phyloP scores from a whole-genome alignment of 2,797 vertebrate species.

The Leptoclinus maculatus region DNA sequence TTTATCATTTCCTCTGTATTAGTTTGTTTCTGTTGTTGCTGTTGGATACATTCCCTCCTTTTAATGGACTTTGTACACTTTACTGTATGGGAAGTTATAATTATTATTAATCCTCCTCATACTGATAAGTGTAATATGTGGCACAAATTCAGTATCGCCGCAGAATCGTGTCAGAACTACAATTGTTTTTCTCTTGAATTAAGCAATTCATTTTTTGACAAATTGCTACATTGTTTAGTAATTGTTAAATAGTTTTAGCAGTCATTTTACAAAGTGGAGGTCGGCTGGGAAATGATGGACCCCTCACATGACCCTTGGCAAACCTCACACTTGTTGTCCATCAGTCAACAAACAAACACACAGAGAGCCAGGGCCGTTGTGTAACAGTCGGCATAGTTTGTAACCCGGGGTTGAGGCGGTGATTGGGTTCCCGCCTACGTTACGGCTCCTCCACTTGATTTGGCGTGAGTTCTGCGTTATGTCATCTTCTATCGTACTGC shows the following conservation, averaged over 20 bases:
- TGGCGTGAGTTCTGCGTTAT: background rate
- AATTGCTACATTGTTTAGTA: background rate
- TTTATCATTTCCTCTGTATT: background rate
- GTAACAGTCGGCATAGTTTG: too few relatives aligned
- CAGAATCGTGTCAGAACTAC: background rate
- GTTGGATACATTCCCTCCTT: background rate
- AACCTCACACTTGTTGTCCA: background rate
- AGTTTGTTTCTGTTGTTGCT: background rate
- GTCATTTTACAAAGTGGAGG: background rate
- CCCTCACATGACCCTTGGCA: background rate
- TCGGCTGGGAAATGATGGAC: background rate
- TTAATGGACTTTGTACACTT: background rate
- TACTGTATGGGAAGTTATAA: background rate
- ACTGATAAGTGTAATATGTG: background rate
- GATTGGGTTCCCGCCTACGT: background rate
- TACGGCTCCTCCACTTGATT: slow-evolving; percentile 9
- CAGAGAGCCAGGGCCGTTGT: too few relatives aligned
- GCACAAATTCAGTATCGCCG: background rate
- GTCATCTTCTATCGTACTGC: background rate
- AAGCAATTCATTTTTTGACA: background rate
- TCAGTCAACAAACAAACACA: too few relatives aligned
- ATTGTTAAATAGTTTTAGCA: background rate
- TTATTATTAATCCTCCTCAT: background rate
- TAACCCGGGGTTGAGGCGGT: too few relatives aligned
- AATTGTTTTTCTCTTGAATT: background rate